Evolutionary conservation across 2,797 vertebrate genomes (phyloP).

Genomic region (Apodemus agrarius): DNA sequence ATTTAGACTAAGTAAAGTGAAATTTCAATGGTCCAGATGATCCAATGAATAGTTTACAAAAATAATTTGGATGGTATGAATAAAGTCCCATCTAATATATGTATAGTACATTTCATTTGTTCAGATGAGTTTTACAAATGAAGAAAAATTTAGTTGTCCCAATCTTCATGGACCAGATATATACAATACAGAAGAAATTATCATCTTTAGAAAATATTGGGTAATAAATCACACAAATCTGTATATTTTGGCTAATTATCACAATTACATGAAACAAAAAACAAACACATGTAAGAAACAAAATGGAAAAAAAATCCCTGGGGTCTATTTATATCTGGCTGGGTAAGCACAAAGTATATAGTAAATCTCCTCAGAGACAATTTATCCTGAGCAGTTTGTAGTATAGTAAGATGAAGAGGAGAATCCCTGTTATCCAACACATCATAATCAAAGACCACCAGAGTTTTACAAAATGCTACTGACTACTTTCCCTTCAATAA

Average conservation of each 20-base stretch:
- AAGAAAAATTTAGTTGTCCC: conserved; percentile 46
- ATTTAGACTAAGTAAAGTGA: not conserved
- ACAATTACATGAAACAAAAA: conserved; percentile 30
- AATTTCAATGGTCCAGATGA: conserved; percentile 46
- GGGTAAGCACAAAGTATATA: conserved; percentile 52
- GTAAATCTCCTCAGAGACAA: not conserved
- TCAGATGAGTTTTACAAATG: conserved; percentile 16
- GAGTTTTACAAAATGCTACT: not conserved
- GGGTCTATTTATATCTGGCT: conserved; percentile 2
- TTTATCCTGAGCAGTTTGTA: not conserved
- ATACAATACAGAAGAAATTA: conserved; percentile 31
- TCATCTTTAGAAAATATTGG: conserved; percentile 17
- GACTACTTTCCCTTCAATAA: not conserved
- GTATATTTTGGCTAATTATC: conserved; percentile 20
- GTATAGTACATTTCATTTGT: conserved; percentile 18
- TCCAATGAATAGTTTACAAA: conserved; percentile 11
- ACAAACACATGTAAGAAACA: not conserved
- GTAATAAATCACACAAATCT: conserved; percentile 34
- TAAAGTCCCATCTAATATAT: conserved; percentile 22
- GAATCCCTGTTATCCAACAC: not conserved
- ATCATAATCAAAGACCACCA: conserved; percentile 1
- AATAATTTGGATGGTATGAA: conserved; percentile 8
- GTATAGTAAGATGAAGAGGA: not conserved
- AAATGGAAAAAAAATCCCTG: not conserved
- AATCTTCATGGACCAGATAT: not conserved